These are phyloP conservation scores for Amniataba percoides DNA, from an alignment of 2,797 vertebrate genomes.

Conservation along the genomic window DNA sequence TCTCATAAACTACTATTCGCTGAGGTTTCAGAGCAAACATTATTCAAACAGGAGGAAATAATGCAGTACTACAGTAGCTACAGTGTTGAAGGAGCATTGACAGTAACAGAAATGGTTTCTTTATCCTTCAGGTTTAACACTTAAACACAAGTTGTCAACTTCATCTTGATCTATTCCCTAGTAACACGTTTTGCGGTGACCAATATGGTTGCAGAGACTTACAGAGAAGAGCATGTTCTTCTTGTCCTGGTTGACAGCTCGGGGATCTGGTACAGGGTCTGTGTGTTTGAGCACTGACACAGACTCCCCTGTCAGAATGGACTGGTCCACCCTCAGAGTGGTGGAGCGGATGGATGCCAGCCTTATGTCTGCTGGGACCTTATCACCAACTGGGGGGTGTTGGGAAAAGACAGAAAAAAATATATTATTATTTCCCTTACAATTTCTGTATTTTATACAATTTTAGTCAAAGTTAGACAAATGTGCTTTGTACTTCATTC, in stretches of 20 bases:
- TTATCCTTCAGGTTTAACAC: background rate
- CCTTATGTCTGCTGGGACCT: slow-evolving; percentile 88
- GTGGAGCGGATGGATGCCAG: slow-evolving; percentile 86
- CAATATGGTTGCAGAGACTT: slow-evolving; percentile 57
- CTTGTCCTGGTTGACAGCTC: slow-evolving; percentile 89
- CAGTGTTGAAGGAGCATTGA: background rate
- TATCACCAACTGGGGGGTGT: slow-evolving; percentile 84
- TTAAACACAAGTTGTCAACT: too few species aligned
- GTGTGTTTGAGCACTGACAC: slow-evolving; percentile 88
- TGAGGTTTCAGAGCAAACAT: background rate
- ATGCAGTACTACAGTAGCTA: too few species aligned
- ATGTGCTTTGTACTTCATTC: background rate
- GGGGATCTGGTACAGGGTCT: slow-evolving; percentile 87
- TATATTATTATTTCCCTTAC: background rate
- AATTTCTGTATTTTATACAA: background rate
- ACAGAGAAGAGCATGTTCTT: slow-evolving; percentile 90
- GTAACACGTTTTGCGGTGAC: background rate
- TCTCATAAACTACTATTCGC: too few species aligned
- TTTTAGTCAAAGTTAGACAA: background rate
- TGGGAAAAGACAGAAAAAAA: background rate
- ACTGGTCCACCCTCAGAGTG: slow-evolving; percentile 88
- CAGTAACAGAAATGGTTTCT: background rate
- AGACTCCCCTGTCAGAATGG: slow-evolving; percentile 87
- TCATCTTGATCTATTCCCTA: background rate
- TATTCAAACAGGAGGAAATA: background rate